Evolutionary conservation across 2,888 invertebrate genomes (phyloP).

Genomic region (Acrobeloides nanus): DNA sequence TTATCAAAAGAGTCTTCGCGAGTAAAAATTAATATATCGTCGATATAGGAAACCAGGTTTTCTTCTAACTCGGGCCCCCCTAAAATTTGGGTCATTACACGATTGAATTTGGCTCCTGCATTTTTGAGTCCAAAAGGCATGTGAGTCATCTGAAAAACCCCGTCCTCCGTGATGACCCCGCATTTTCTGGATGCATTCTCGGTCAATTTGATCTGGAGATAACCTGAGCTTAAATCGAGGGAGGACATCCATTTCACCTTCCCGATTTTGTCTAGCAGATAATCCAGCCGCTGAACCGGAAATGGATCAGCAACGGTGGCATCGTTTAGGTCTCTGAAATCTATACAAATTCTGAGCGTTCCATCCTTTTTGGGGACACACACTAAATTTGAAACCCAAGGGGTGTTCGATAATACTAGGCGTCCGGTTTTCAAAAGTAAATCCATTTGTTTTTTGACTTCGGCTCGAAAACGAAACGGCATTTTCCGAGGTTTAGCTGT

Average conservation of each 20-base stretch:
- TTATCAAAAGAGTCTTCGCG: slow-evolving; percentile 9
- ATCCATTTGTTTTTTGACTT: slow-evolving; percentile 22
- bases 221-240: slow-evolving; percentile 24
- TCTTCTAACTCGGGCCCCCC: slow-evolving; percentile 13
- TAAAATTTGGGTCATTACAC: slow-evolving; percentile 13
- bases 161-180: slow-evolving; percentile 10
- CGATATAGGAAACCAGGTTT: slow-evolving; percentile 18
- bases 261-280: slow-evolving; percentile 16
- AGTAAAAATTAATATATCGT: slow-evolving; percentile 18
- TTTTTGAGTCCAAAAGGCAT: slow-evolving; percentile 20
- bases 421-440: slow-evolving; percentile 10
- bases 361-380: slow-evolving; percentile 31
- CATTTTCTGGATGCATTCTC: slow-evolving; percentile 1
- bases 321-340: slow-evolving; percentile 26
- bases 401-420: slow-evolving; percentile 18
- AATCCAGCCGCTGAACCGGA: slow-evolving; percentile 24
- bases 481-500: slow-evolving; percentile 12
- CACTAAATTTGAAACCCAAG: slow-evolving; percentile 15
- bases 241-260: slow-evolving; percentile 13
- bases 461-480: slow-evolving; percentile 11
- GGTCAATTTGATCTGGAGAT: slow-evolving; percentile 17
- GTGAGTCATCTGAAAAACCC: slow-evolving; percentile 14
- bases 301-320: slow-evolving; percentile 24
- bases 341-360: slow-evolving; percentile 25
- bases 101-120: slow-evolving; percentile 17